A percentile compares a stretch with the other conserved stretches of the same genome.
phyloP scores from a whole-genome alignment of 2,888 invertebrate genomes.

The Melitaea athalia region DNA sequence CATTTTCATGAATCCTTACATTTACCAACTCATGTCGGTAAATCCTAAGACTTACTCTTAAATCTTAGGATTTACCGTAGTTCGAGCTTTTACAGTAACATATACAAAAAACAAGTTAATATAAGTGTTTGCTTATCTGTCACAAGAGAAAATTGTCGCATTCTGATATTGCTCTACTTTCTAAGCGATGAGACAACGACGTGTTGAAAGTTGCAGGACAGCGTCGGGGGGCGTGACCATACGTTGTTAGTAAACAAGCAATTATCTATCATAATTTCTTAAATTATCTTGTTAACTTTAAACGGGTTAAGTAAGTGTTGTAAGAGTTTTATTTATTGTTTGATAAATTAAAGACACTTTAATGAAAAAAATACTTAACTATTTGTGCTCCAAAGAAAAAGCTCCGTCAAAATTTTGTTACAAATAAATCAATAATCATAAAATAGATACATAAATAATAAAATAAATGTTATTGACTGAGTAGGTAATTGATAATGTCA shows the following conservation, averaged over 20 bases:
- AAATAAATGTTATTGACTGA: background rate
- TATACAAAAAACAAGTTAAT: too few relatives aligned
- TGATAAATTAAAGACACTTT: too few relatives aligned
- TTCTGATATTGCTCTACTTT: background rate
- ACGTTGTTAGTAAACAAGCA: background rate
- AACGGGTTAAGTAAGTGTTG: background rate
- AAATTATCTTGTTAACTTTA: background rate
- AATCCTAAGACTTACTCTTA: too few relatives aligned
- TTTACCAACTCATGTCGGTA: too few relatives aligned
- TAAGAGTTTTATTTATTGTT: too few relatives aligned
- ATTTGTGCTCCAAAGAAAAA: background rate
- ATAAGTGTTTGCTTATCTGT: background rate
- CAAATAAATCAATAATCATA: too few relatives aligned
- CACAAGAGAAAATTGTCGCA: background rate
- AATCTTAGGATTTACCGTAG: too few relatives aligned
- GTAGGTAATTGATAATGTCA: background rate
- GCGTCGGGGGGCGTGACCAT: conserved; percentile 12
- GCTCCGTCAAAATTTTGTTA: too few relatives aligned
- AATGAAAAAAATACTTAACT: background rate
- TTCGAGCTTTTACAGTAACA: too few relatives aligned
- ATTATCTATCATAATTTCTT: background rate
- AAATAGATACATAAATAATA: background rate
- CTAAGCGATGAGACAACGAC: background rate
- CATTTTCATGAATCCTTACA: too few relatives aligned
- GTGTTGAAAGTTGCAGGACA: conserved; percentile 6